These are phyloP conservation scores for Amphiduros pacificus DNA, from an alignment of 2,888 invertebrate genomes.

Conservation along the genomic window DNA sequence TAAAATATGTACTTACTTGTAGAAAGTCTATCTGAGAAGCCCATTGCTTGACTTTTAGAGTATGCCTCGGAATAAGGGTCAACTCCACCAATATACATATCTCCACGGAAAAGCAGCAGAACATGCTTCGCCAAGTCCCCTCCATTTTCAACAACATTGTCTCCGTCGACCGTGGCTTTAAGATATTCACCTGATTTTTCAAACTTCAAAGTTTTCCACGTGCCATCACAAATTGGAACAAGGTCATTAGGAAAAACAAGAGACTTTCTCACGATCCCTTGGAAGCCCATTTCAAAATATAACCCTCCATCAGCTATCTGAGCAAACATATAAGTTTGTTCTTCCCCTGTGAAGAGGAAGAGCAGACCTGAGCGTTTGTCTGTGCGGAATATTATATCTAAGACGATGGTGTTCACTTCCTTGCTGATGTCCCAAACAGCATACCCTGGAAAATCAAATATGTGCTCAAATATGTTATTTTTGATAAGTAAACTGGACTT, in stretches of 20 bases:
- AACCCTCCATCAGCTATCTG: constrained; percentile 42
- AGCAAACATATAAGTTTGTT: constrained; percentile 43
- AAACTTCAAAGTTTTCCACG: constrained; percentile 36
- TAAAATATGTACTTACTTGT: no score
- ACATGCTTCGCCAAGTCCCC: not conserved
- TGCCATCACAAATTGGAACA: constrained; percentile 41
- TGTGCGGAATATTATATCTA: constrained; percentile 28
- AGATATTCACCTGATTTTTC: not conserved
- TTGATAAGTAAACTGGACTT: no score
- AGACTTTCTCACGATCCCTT: constrained; percentile 26
- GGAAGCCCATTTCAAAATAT: constrained; percentile 36
- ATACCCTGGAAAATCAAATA: no score
- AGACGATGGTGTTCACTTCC: constrained; percentile 12
- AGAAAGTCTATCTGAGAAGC: no score
- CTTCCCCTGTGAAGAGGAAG: constrained; percentile 49
- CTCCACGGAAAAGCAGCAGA: constrained; percentile 27
- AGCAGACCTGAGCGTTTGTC: constrained; percentile 47
- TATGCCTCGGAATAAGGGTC: constrained; percentile 37
- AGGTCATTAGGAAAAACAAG: constrained; percentile 34
- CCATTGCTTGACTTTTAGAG: no score
- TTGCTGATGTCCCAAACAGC: no score
- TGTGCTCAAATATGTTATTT: no score
- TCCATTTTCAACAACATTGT: not conserved
- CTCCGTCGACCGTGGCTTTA: not conserved
- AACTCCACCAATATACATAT: constrained; percentile 51